Conservation (phyloP, 2,113 vertebrate genomes). For the Cyprinus carpio region DNA sequence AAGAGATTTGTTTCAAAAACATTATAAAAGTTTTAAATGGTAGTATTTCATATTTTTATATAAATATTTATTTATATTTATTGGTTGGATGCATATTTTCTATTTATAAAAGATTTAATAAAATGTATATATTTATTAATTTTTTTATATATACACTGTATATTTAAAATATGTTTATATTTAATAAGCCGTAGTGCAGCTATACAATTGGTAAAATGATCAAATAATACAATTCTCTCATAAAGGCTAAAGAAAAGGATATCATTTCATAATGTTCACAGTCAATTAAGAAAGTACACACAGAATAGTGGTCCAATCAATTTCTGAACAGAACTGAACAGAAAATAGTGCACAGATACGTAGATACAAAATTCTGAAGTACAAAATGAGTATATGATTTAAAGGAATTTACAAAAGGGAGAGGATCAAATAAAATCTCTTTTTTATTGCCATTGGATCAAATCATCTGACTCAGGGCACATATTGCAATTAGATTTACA, state of each 20-base stretch:
- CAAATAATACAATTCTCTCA: not conserved
- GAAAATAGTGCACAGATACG: not conserved
- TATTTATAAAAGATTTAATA: not conserved
- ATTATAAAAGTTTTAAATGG: not conserved
- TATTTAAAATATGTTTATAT: not conserved
- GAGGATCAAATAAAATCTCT: not conserved
- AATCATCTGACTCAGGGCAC: not conserved
- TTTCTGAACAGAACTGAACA: not conserved
- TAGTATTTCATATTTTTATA: not conserved
- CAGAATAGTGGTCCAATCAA: not conserved
- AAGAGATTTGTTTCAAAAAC: not conserved
- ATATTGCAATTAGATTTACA: not conserved
- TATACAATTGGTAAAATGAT: not conserved
- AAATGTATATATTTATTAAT: not conserved
- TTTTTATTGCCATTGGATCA: not conserved
- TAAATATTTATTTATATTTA: not conserved
- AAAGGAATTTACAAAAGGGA: not conserved
- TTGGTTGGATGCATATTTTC: not conserved
- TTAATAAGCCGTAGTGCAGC: not conserved
- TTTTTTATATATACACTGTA: not conserved
- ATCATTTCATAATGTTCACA: not conserved
- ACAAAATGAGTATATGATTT: not conserved
- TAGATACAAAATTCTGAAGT: not conserved
- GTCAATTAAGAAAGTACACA: not conserved
- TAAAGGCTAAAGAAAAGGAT: not conserved